Percentiles rank a stretch among this genome's conserved stretches.
phyloP scores from a whole-genome alignment of 2,113 vertebrate species.

The Emydura subglobosa region DNA sequence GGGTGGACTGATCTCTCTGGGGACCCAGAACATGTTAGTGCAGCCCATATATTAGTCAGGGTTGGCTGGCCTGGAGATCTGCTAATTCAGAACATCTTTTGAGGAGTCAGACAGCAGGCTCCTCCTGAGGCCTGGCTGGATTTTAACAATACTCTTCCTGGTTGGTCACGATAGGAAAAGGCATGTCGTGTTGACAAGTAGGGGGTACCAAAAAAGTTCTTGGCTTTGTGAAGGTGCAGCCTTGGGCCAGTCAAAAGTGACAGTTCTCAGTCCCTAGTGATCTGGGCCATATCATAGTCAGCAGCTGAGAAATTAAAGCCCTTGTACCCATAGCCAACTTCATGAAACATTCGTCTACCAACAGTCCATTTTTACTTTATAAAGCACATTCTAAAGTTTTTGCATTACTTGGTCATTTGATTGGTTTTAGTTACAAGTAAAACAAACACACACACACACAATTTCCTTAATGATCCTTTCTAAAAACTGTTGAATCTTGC shows the following conservation, averaged over 20 bases:
- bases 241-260: background rate
- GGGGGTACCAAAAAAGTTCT: background rate
- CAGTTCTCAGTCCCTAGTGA: background rate
- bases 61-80: background rate
- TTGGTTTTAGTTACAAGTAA: background rate
- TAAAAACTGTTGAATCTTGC: background rate
- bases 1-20: background rate
- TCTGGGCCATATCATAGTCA: background rate
- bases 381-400: background rate
- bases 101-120: background rate
- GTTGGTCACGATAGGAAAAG: background rate
- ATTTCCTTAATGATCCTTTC: background rate
- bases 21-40: no score
- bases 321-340: background rate
- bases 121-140: background rate
- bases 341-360: background rate
- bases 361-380: background rate
- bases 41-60: background rate
- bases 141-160: background rate
- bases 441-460: background rate
- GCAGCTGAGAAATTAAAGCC: background rate
- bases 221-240: background rate
- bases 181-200: background rate
- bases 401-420: background rate
- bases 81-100: background rate